These are phyloP conservation scores for Xiphophorus birchmanni DNA, from an alignment of 2,797 vertebrate species.

Conservation along the genomic window DNA sequence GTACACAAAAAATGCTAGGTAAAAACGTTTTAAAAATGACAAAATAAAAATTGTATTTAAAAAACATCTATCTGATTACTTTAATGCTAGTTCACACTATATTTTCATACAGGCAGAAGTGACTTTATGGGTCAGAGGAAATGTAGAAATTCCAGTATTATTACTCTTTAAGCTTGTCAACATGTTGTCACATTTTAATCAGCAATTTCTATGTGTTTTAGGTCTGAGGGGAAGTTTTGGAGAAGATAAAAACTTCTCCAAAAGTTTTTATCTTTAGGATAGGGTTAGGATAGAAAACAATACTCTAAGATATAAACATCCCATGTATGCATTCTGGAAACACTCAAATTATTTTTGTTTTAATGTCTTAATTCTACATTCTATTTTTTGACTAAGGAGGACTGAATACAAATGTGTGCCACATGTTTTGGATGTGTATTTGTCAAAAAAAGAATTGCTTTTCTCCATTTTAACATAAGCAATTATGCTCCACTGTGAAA, in stretches of 20 bases:
- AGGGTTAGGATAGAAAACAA: background rate
- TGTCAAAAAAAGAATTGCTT: background rate
- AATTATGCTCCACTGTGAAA: background rate
- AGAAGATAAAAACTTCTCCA: background rate
- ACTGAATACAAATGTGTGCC: background rate
- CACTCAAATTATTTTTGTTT: too few relatives aligned
- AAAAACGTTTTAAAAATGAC: background rate
- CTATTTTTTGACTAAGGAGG: background rate
- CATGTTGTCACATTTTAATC: background rate
- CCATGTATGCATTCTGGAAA: too few relatives aligned
- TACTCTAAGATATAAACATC: background rate
- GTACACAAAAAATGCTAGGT: background rate
- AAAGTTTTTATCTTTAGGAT: too few relatives aligned
- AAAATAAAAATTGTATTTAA: background rate
- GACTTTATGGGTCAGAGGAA: background rate
- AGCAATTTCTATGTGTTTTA: background rate
- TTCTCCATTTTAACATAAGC: background rate
- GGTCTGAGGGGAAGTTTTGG: background rate
- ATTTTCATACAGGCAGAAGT: background rate
- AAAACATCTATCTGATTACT: background rate
- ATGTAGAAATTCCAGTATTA: background rate
- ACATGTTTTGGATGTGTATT: background rate
- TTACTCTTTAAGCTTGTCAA: background rate
- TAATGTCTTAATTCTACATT: too few relatives aligned
- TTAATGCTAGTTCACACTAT: background rate